Percentiles rank a stretch among this genome's conserved stretches.
phyloP scores from a whole-genome alignment of 2,888 invertebrate species.

The Hypomecis atomaria region DNA sequence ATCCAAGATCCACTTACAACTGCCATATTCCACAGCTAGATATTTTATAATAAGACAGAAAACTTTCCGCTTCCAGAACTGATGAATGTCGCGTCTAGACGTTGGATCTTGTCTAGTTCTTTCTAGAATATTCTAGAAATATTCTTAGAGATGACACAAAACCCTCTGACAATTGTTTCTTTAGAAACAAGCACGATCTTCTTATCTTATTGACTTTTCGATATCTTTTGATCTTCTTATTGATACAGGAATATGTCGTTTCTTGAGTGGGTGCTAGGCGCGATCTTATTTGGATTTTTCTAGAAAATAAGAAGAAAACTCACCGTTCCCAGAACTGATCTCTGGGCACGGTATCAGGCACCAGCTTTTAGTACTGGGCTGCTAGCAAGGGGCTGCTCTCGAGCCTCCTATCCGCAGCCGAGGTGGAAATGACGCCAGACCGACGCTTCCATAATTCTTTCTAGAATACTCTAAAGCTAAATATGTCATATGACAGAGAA shows the following conservation, averaged over 20 bases:
- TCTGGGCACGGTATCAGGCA: slow-evolving; percentile 89
- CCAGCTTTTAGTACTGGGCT: slow-evolving; percentile 88
- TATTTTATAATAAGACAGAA: too few species aligned
- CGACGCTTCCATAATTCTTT: too few species aligned
- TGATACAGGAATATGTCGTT: too few species aligned
- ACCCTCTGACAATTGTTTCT: too few species aligned
- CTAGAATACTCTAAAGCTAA: too few species aligned
- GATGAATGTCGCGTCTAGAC: slow-evolving; percentile 89
- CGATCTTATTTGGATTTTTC: slow-evolving; percentile 29
- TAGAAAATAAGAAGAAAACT: slow-evolving; percentile 27
- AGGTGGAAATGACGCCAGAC: slow-evolving; percentile 51
- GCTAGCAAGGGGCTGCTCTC: slow-evolving; percentile 69
- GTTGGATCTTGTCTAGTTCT: slow-evolving; percentile 88
- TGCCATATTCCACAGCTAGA: too few species aligned
- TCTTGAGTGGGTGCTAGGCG: slow-evolving; percentile 78
- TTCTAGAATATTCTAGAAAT: slow-evolving; percentile 85
- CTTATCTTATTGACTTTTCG: too few species aligned
- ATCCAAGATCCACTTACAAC: too few species aligned
- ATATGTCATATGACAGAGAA: not conserved
- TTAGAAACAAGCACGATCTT: too few species aligned
- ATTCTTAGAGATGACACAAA: too few species aligned
- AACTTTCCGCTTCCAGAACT: slow-evolving; percentile 79
- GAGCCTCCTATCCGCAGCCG: slow-evolving; percentile 60
- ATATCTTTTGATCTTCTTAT: too few species aligned
- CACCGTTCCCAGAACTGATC: slow-evolving; percentile 92